Evolutionary conservation across 2,113 vertebrate genomes (phyloP), one percentile per base, ranked within the genome.

Genomic region (Corvus hawaiiensis): DNA sequence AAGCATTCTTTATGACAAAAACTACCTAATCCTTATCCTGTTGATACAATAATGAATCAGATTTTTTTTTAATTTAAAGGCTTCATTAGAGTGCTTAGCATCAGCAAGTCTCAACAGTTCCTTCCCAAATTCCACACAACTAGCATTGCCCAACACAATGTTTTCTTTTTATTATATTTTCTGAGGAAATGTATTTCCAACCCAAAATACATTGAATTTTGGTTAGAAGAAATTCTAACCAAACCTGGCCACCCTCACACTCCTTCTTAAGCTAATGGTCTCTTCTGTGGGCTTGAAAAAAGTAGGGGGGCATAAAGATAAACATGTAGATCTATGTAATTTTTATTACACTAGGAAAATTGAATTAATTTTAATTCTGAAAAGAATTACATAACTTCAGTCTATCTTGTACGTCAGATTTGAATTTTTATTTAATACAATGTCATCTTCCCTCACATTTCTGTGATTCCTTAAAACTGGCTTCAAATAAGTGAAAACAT

Each of bases 281-380:
- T 41, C 20, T 49, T 81, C 3, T 35, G 3, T 66, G 8, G 7
- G 6, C 5, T 43, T 55, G 7, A 26, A 94, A 56, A 59, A 63
- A 41, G 16, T 21, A 33, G 5, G 1, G 2, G 1, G 0, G 3
- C 11, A 55, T 35, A 79, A 88, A 64, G 7, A 51, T 26, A 88
- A 49, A 7, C 6, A 61, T 8, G 19, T 4, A 83, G 8, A 73
- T 27, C 43, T 5, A 58, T 7, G 6, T 3, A 7, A 46, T 17
- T 16, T 59, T 52, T 73, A 59, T 52, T 75, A 63, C 6, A 44
- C 10, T 28, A 79, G 16, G 49, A 85, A 79, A 72, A 16, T 1
- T 5, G 2, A 46, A 79, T 79, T 68, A 35, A 9, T 63, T 61
- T 87, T 51, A 59, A 52, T 75, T 72, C 13, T 82, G 39, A 52